Evolutionary conservation across 1,140 invertebrate species (phyloP), one percentile per base, ranked within the genome.

Genomic region (Rhagoletis pomonella): DNA sequence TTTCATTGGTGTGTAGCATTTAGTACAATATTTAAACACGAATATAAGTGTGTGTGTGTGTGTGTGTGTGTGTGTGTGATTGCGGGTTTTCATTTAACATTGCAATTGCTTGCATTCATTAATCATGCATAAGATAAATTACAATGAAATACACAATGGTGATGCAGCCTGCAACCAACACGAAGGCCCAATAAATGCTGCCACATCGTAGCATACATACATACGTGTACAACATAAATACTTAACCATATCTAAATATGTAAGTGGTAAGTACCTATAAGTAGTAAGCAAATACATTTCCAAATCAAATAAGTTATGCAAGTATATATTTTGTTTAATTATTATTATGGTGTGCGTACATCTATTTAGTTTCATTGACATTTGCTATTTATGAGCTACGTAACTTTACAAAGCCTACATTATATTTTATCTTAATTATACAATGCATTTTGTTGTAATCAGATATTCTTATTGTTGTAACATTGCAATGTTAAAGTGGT

Each of bases 101-200:
- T 55, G 73, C 47, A 42, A 81, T 47, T 55, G 47, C 5, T 44
- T 17, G 47, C 19, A 29, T n/a, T 81, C 73, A 81, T 81, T 81
- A 50, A 81, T 81, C 73, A 81, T 81, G 50, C 73, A 81, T 81
- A 81, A 81, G 73, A 81, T 81, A 29, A 81, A 81, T 81, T 81
- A 81, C 73, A 55, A 81, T 81, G n/a, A 14, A 29, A 81, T 55
- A 55, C 55, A 81, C 73, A 55, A 81, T 81, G n/a, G 14, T 55
- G 47, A 19, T 14, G 73, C 73, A 81, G 47, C 29, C 29, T 0
- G 29, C 73, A 81, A 55, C n/a, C 47, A 4, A 81, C 6, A 19
- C 73, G 47, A 55, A 81, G 47, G 73, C 73, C 55, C 73, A 19
- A 17, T 17, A 55, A 81, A 55, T 50, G 14, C 29, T 29, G 29